Base-by-base conservation (phyloP, 2,888 invertebrate species). In the Monochamus alternatus region DNA sequence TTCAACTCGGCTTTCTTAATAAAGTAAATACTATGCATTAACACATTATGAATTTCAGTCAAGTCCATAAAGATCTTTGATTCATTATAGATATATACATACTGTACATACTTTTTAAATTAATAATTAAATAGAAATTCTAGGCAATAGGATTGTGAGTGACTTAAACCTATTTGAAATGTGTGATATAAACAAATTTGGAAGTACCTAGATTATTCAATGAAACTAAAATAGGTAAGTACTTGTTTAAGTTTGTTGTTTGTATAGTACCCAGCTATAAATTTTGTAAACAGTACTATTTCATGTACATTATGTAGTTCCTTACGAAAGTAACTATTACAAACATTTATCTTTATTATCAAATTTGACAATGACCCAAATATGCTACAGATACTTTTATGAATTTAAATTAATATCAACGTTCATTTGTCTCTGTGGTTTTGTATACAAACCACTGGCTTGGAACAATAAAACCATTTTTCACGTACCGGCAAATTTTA, bases 321-420 rank as follows among this genome's bases (percentile, higher is more conserved):
- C 76, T 76, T 78, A 78, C 77, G 78, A 78, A 80, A 77, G 75
- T 74, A 58, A 75, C 65, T 75, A 74, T 79, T 79, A 77, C 80
- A 80, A 82, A 82, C 78, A 80, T 80, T 82, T 82, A 81, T 82
- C 81, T 82, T 80, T 79, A 80, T 80, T 80, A 81, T 81, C 77
- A 78, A 80, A 81, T 79, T 82, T 80, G 80, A 75, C 82, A 82
- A 78, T 82, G 82, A 80, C 82, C 82, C 74, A 78, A 82, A 81
- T 78, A 80, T 77, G 43, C 64, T 66, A 59, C 72, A 52, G 75
- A 74, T 70, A 70, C 69, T 65, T 76, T 22, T 62, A 80, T 75
- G 75, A 80, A 80, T 81, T 78, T 77, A 67, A 80, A 81, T 74
- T 67, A 22, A 30, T 66, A 31, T 44, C 43, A 31, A 30, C 51